A percentile compares a stretch with the other conserved stretches of the same genome.
Evolutionary conservation across 92 coral and sea anemone genomes (phyloP).

Genomic region (Zoanthus sansibaricus): DNA sequence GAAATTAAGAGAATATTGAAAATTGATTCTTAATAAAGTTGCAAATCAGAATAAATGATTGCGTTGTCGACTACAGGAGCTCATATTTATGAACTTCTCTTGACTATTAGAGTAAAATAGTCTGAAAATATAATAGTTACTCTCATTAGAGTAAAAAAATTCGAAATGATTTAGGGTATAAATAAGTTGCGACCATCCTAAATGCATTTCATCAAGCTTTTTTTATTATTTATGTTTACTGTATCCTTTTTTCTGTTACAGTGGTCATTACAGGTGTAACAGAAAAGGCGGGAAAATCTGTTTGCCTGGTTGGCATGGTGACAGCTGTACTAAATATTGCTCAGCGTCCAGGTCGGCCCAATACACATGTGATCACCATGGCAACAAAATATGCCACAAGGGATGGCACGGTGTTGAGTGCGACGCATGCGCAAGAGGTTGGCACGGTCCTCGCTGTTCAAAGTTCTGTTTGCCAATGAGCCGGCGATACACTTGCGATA

Average conservation of each 20-base stretch:
- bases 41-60: too few relatives aligned
- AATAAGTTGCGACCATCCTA: too few relatives aligned
- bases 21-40: too few relatives aligned
- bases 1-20: too few relatives aligned
- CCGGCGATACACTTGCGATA: conserved; percentile 44
- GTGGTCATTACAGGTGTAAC: conserved; percentile 66
- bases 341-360: conserved; percentile 53
- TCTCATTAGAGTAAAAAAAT: too few relatives aligned
- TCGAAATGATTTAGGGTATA: too few relatives aligned
- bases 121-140: too few relatives aligned
- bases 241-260: not conserved
- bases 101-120: too few relatives aligned
- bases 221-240: not conserved
- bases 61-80: too few relatives aligned
- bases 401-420: conserved; percentile 57
- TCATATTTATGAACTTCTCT: too few relatives aligned
- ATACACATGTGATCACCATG: conserved; percentile 60
- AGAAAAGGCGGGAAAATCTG: conserved; percentile 56
- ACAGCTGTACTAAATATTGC: conserved; percentile 54
- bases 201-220: not conserved
- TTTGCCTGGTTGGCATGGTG: conserved; percentile 53
- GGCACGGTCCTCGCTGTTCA: conserved; percentile 65
- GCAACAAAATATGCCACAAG: conserved; percentile 52
- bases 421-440: conserved; percentile 55
- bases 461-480: conserved; percentile 58